Percentiles rank a stretch among this genome's conserved stretches.
These are phyloP conservation scores for Cyprinodon tularosa DNA, from an alignment of 2,113 vertebrate species.

Conservation along the genomic window DNA sequence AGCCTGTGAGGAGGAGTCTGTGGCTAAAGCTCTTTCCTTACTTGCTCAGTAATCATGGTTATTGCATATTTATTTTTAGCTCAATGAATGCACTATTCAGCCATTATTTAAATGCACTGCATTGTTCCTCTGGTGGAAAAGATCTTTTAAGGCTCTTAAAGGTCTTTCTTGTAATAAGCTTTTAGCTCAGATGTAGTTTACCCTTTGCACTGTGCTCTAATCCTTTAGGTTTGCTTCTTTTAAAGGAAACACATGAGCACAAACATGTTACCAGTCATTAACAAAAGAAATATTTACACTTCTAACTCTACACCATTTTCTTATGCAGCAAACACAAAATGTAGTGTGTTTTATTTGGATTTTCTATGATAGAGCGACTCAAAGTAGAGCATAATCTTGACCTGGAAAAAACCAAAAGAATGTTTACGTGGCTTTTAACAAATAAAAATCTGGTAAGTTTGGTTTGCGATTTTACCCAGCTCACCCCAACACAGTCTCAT, in stretches of 20 bases:
- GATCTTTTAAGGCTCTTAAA: slow-evolving; percentile 35
- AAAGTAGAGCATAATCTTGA: too few species aligned
- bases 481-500: too few species aligned
- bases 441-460: neutral
- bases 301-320: neutral
- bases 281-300: neutral
- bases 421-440: neutral
- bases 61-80: slow-evolving; percentile 51
- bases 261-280: neutral
- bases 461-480: neutral
- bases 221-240: neutral
- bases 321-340: neutral
- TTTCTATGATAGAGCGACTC: neutral
- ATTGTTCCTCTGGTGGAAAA: slow-evolving; percentile 30
- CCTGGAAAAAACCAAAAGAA: neutral
- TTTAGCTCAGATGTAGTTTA: slow-evolving; percentile 19
- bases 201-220: neutral
- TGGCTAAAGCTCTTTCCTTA: slow-evolving; percentile 14
- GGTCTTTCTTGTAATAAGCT: slow-evolving; percentile 21
- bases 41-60: neutral
- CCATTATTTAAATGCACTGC: slow-evolving; percentile 22
- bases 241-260: neutral
- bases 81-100: slow-evolving; percentile 19
- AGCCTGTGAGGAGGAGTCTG: neutral
- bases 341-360: neutral